These are phyloP conservation scores for Passer montanus DNA, from an alignment of 2,113 vertebrate genomes.

Conservation along the genomic window DNA sequence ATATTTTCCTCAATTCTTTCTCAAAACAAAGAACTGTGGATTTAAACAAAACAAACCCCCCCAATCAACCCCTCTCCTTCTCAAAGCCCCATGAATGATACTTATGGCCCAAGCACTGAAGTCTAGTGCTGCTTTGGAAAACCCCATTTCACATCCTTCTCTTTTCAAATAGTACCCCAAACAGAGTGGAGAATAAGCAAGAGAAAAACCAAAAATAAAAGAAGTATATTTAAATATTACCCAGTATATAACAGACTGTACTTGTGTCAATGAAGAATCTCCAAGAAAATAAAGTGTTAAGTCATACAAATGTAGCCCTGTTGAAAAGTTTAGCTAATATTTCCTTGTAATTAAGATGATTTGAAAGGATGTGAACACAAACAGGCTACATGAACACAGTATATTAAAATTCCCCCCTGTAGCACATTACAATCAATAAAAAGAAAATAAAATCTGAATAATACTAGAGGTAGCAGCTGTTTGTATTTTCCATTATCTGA, in stretches of 20 bases:
- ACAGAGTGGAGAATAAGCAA: constrained; percentile 37
- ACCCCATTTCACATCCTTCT: constrained; percentile 13
- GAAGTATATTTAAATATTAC: constrained; percentile 62
- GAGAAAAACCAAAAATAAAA: neutral
- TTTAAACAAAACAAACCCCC: constrained; percentile 20
- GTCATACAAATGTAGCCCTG: constrained; percentile 28
- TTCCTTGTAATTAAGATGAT: constrained; percentile 51
- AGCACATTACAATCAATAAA: constrained; percentile 73
- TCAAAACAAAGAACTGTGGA: constrained; percentile 59
- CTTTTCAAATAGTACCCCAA: constrained; percentile 42
- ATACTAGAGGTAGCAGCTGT: constrained; percentile 98
- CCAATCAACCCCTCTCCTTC: neutral
- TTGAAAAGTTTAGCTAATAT: constrained; percentile 73
- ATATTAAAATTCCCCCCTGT: constrained; percentile 48
- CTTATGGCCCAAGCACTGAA: constrained; percentile 2
- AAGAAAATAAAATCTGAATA: constrained; percentile 83
- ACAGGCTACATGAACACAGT: constrained; percentile 67
- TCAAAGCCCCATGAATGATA: neutral
- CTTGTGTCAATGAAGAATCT: constrained; percentile 1
- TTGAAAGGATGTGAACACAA: constrained; percentile 71
- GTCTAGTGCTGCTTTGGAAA: constrained; percentile 38
- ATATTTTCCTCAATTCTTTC: constrained; percentile 54
- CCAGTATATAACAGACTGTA: constrained; percentile 37
- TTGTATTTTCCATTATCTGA: constrained; percentile 79
- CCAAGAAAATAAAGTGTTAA: constrained; percentile 29